phyloP scores from a whole-genome alignment of 2,113 vertebrate species.

The Oxyura jamaicensis region DNA sequence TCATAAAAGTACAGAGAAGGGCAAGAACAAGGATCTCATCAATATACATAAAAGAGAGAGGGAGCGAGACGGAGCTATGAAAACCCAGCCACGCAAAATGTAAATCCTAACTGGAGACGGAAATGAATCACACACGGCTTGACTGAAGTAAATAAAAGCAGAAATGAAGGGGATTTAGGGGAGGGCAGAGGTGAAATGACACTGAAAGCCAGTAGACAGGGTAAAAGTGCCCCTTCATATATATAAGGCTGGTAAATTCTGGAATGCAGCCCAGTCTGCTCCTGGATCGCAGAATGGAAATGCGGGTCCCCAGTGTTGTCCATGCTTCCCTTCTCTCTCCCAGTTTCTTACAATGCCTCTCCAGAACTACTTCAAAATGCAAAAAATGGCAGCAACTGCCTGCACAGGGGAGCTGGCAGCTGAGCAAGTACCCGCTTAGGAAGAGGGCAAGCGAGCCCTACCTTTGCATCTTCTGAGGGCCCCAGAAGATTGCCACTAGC shows the following conservation, averaged over 20 bases:
- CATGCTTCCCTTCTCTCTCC: neutral
- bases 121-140: constrained; percentile 42
- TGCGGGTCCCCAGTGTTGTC: neutral
- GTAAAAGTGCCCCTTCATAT: neutral
- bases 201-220: neutral
- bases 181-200: constrained; percentile 21
- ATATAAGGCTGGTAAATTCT: neutral
- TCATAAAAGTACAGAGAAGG: constrained; percentile 45
- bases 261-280: neutral
- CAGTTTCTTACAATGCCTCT: neutral
- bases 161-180: constrained; percentile 31
- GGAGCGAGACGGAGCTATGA: constrained; percentile 4
- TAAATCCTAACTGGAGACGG: constrained; percentile 1
- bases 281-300: neutral
- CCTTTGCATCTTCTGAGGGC: fast-evolving
- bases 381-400: neutral
- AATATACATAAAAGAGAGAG: constrained; percentile 23
- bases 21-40: constrained; percentile 65
- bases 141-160: constrained; percentile 57
- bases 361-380: neutral
- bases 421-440: neutral
- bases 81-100: constrained; percentile 35
- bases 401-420: neutral
- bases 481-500: neutral
- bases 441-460: neutral